Percentiles rank a stretch among this genome's conserved stretches.
Evolutionary conservation across 2,113 vertebrate species (phyloP).

Genomic region (Pyrgilauda ruficollis): DNA sequence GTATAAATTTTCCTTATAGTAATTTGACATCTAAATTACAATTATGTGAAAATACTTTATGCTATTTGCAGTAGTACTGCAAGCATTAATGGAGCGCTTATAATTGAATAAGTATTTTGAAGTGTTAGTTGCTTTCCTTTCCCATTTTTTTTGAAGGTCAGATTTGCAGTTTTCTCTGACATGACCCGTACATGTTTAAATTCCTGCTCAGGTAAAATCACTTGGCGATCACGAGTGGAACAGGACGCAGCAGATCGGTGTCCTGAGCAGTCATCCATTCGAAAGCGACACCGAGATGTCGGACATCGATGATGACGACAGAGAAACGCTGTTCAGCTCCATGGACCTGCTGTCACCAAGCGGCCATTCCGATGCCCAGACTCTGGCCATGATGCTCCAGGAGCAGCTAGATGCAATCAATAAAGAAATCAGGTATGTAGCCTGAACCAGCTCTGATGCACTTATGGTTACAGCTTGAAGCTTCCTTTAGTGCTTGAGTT

Average conservation of each 20-base stretch:
- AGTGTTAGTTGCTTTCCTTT: background rate
- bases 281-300: slow-evolving; percentile 99
- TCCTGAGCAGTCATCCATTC: slow-evolving; percentile 89
- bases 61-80: background rate
- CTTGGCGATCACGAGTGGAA: slow-evolving; percentile 95
- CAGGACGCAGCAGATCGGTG: slow-evolving; percentile 87
- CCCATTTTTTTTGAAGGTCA: background rate
- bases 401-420: slow-evolving; percentile 98
- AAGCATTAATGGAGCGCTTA: background rate
- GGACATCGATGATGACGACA: slow-evolving; percentile 95
- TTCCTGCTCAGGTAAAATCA: slow-evolving; percentile 85
- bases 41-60: background rate
- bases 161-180: background rate
- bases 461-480: background rate
- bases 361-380: slow-evolving; percentile 96
- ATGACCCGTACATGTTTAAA: background rate
- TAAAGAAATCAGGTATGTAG: slow-evolving; percentile 92
- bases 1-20: background rate
- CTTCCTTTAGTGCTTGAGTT: background rate
- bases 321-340: slow-evolving; percentile 96
- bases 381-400: slow-evolving; percentile 98
- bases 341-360: slow-evolving; percentile 97
- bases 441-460: background rate
- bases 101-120: background rate
- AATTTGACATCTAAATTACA: background rate